phyloP scores from a whole-genome alignment of 1,140 invertebrate species.

The Berghia stephanieae region DNA sequence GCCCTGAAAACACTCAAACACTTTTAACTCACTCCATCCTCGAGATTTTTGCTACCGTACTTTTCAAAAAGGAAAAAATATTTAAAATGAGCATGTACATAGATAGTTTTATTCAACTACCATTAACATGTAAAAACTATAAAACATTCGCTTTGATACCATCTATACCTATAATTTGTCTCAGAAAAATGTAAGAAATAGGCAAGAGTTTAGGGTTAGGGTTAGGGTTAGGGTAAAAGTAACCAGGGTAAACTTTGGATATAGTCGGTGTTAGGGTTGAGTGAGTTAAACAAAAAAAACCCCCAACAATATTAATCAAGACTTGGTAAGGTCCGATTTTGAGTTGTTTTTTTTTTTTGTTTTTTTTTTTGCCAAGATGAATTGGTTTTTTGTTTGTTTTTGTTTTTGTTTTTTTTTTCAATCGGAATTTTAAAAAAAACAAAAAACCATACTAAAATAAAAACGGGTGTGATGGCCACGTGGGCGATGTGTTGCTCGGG shows the following conservation, averaged over 20 bases:
- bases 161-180: too few species aligned
- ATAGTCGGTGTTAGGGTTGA: too few species aligned
- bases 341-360: not conserved
- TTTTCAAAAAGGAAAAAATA: not conserved
- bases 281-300: not conserved
- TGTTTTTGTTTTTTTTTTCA: not conserved
- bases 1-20: not conserved
- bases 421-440: not conserved
- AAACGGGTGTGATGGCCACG: not conserved
- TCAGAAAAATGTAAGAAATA: too few species aligned
- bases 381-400: not conserved
- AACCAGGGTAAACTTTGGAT: too few species aligned
- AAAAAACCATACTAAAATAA: not conserved
- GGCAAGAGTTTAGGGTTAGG: too few species aligned
- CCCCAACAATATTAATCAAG: not conserved
- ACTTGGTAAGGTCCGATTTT: not conserved
- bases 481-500: not conserved
- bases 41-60: not conserved
- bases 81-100: too few species aligned
- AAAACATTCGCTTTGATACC: too few species aligned
- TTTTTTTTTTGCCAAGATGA: not conserved
- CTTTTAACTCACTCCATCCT: too few species aligned
- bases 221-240: too few species aligned
- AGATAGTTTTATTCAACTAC: too few species aligned
- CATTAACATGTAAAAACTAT: too few species aligned